Evolutionary conservation across 2,797 vertebrate genomes (phyloP), one percentile per base, ranked within the genome.

Genomic region (Hippoglossus hippoglossus): DNA sequence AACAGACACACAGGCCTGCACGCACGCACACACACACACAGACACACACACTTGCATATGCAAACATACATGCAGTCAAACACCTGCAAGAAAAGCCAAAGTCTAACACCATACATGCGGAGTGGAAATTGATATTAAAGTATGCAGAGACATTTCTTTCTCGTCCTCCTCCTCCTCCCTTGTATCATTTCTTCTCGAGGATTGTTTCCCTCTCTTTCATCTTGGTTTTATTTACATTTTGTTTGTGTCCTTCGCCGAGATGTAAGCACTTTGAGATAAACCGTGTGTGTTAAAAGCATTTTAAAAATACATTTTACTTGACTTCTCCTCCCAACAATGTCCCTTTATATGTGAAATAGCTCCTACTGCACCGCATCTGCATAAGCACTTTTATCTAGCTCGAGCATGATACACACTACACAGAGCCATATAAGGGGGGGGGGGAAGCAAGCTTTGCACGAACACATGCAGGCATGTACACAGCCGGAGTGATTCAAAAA

Each of bases 251-350:
- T 80, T 74, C 80, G 39, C 58, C 5, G 63, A 70, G 79, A 82
- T 66, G 21, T 76, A 68, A 76, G 70, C 71, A 75, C 80, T 80
- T 75, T 73, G 53, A 80, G 71, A 80, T 74, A 85, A 87, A 81
- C 57, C 67, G 67, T 71, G 75, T 83, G 88, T 84, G 70, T 78
- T 83, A 80, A 82, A 83, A 85, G 77, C 67, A 80, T 63, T 85
- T 84, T 66, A 81, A 79, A 79, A 84, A 86, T 82, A 87, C 63
- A 88, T 84, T 56, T 77, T 65, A 74, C 81, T 78, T 52, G 65
- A 79, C 75, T 80, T 78, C 53, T 19, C 22, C 64, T 85, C 68
- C 41, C 59, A 15, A 55, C 58, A 53, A 56, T 57, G 64, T 28
- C 51, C 50, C 63, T 63, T 59, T 67, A 74, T 71, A 83, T 69